Base-by-base conservation (phyloP, 2,888 invertebrate genomes). In the Lottia scabra region DNA sequence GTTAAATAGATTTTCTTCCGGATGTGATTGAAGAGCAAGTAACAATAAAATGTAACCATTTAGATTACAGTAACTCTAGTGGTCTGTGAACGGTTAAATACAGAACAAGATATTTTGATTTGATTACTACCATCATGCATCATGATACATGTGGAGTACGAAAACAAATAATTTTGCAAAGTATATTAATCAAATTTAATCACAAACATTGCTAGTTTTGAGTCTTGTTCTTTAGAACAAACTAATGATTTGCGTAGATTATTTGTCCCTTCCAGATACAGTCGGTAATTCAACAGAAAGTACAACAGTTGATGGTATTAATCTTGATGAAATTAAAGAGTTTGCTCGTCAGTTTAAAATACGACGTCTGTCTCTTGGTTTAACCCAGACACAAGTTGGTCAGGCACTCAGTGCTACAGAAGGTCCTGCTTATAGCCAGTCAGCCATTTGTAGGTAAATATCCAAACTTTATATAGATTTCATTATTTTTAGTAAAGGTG, bases 361-460 rank as follows among this genome's bases (percentile, higher is more conserved):
- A 72, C 93, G 97, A 68, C 94, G 98, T 84, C 92, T 98, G 77
- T 97, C 97, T 15, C 91, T 98, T 81, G 98, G 98, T 71, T 92
- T 98, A 76, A 98, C 98, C 63, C 97, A 98, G 90, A 98, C 98
- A 0, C 98, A 98, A 92, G 90, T 90, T 15, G 90, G 90, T 5
- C 98, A 98, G 90, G 97, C 98, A 62, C 91, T 98, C 15, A 97
- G 96, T 82, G 95, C 97, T 72, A 97, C 97, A 27, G 98, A 98
- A 91, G 98, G 98, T 70, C 98, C 98, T 45, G 97, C 98, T 68
- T 99, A 99, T 91, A 98, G 97, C 91, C 98, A 99, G 92, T 97
- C 97, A 91, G 98, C 98, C 84, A 99, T 99, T 90, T 99, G 98
- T 95, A 96, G 98, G 98, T 98, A 92, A 92, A 91, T 26, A 8